Evolutionary conservation across 1,140 invertebrate genomes (phyloP), one percentile per base, ranked within the genome.

Genomic region (Pygmarrhopalites habei): DNA sequence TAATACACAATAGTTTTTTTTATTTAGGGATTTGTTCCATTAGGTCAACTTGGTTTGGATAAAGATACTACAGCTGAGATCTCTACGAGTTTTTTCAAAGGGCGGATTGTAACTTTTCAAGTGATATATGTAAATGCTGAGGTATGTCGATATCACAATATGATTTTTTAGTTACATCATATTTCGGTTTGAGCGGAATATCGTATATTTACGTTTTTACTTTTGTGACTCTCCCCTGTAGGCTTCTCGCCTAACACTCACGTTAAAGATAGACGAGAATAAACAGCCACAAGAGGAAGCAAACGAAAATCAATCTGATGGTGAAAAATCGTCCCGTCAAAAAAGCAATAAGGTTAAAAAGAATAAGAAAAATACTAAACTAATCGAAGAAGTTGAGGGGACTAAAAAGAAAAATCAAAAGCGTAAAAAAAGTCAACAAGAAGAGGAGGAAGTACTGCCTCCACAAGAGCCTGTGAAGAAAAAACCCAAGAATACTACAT

Each of bases 81-180:
- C 29, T 14, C 2, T n/a, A 74, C 75, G 64, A 69, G 73, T 43
- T 78, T 75, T 64, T 58, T 65, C 25, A 32, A 60, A 7, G 75
- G 73, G 2, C 65, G 73, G 56, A 67, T 73, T 43, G 49, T 79
- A 0, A 74, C 75, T 66, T 77, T 76, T 62, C 67, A 73, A 66
- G 74, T 79, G 12, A 35, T 67, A 23, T 25, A 39, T 43, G 41
- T 65, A 58, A 51, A 72, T 53, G 15, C 47, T 10, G 49, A 67
- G 53, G 53, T 56, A 56, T 35, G 7, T 35, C 4, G 7, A 47
- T 10, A 19, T 47, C 7, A 10, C 4, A 25, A 19, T n/a, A 47
- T 47, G 44, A 47, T 47, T 25, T 47, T 10, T 5, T 19, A 4
- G n/a, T 47, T 47, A 47, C 19, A 25, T 5, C 7, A 10, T 47